Evolutionary conservation across 2,113 vertebrate species (phyloP).

Genomic region (Melanostigma gelatinosum): DNA sequence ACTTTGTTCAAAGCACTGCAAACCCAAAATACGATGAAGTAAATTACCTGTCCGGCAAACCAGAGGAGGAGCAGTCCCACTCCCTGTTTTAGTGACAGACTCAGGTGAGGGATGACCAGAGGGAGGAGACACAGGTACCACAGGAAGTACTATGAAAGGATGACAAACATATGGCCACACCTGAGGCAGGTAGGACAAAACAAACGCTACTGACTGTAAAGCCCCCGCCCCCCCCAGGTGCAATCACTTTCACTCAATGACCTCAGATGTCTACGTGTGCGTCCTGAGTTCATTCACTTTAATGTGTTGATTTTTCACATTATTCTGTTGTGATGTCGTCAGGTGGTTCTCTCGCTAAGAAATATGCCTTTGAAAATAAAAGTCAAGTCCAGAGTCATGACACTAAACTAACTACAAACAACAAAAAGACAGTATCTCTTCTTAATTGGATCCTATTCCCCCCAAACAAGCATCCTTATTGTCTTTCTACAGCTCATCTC

Average conservation of each 20-base stretch:
- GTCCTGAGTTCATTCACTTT: background rate
- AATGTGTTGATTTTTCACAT: background rate
- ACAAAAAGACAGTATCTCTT: background rate
- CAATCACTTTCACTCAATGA: background rate
- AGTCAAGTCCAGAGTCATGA: too few relatives aligned
- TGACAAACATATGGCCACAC: background rate
- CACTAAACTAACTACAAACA: background rate
- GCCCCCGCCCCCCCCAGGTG: background rate
- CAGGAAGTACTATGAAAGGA: constrained; percentile 88
- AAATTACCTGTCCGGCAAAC: constrained; percentile 89
- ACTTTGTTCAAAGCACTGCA: background rate
- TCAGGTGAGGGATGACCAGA: constrained; percentile 86
- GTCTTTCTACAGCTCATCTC: background rate
- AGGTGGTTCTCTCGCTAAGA: background rate
- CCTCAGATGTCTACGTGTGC: background rate
- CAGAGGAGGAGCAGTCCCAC: constrained; percentile 85
- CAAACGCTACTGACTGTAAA: too few relatives aligned
- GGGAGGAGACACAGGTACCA: constrained; percentile 97
- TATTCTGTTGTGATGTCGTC: background rate
- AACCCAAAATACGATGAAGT: background rate
- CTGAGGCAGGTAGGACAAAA: background rate
- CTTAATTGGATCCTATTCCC: background rate
- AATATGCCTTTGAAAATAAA: too few relatives aligned
- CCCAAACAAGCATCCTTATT: background rate
- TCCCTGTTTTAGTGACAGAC: constrained; percentile 78